Percentiles rank a stretch among this genome's conserved stretches.
Evolutionary conservation across 1,140 invertebrate species (phyloP).

Genomic region (Apis florea): DNA sequence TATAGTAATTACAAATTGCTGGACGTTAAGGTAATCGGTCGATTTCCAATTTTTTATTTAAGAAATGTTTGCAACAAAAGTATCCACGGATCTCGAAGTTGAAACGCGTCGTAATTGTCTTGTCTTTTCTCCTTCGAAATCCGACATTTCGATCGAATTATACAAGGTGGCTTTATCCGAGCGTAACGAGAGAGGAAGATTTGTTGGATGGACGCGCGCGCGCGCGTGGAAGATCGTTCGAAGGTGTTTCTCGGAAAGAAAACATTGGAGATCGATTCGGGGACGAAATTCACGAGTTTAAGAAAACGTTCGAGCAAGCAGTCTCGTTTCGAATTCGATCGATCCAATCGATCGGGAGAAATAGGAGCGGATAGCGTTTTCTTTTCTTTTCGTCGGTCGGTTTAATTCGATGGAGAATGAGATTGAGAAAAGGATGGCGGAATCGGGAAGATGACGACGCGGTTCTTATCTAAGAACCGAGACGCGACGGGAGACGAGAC

Average conservation of each 20-base stretch:
- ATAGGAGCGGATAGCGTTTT: background rate
- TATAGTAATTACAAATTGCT: background rate
- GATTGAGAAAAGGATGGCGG: conserved; percentile 16
- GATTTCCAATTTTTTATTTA: background rate
- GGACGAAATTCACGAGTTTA: background rate
- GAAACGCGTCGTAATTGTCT: background rate
- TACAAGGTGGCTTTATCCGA: background rate
- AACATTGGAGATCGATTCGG: background rate
- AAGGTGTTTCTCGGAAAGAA: conserved; percentile 20
- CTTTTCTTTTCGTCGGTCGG: background rate
- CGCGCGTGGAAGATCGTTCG: conserved; percentile 12
- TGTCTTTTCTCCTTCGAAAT: background rate
- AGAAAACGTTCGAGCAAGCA: background rate
- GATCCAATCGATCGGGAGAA: background rate
- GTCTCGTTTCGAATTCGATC: background rate
- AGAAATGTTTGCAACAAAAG: background rate
- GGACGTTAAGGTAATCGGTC: background rate
- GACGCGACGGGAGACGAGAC: conserved; percentile 64
- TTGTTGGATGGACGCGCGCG: no score
- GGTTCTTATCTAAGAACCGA: conserved; percentile 61
- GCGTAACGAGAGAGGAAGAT: background rate
- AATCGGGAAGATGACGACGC: conserved; percentile 63
- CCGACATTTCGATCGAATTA: conserved; percentile 17
- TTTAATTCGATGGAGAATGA: conserved; percentile 1
- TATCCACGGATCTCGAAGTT: background rate